Evolutionary conservation across 2,113 vertebrate species (phyloP).

Genomic region (Calypte anna): DNA sequence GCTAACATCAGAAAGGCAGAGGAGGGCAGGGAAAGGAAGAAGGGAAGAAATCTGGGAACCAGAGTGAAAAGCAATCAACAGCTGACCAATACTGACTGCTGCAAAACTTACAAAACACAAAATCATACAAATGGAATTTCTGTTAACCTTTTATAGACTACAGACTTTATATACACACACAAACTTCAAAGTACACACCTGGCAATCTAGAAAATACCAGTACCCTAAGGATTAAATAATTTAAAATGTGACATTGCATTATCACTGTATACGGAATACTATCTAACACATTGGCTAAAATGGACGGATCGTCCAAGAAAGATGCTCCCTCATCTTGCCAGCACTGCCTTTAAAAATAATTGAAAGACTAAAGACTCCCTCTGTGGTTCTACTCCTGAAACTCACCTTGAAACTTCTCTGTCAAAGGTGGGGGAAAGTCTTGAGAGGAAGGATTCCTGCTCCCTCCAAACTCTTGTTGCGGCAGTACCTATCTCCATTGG

Average conservation of each 20-base stretch:
- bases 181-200: constrained; percentile 23
- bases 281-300: neutral
- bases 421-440: neutral
- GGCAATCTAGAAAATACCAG: constrained; percentile 47
- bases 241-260: constrained; percentile 18
- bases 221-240: constrained; percentile 58
- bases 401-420: neutral
- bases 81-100: constrained; percentile 4
- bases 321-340: constrained; percentile 5
- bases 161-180: constrained; percentile 42
- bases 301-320: constrained; percentile 6
- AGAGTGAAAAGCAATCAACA: constrained; percentile 39
- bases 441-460: neutral
- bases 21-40: neutral
- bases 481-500: neutral
- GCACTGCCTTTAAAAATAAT: neutral
- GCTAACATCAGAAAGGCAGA: constrained; percentile 33
- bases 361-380: neutral
- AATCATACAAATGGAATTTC: neutral
- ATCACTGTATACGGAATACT: constrained; percentile 6
- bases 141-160: constrained; percentile 40
- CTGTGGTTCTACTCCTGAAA: neutral
- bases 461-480: neutral
- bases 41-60: neutral
- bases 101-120: constrained; percentile 50